phyloP scores from a whole-genome alignment of 2,113 vertebrate species.

The Rhipidura dahli region DNA sequence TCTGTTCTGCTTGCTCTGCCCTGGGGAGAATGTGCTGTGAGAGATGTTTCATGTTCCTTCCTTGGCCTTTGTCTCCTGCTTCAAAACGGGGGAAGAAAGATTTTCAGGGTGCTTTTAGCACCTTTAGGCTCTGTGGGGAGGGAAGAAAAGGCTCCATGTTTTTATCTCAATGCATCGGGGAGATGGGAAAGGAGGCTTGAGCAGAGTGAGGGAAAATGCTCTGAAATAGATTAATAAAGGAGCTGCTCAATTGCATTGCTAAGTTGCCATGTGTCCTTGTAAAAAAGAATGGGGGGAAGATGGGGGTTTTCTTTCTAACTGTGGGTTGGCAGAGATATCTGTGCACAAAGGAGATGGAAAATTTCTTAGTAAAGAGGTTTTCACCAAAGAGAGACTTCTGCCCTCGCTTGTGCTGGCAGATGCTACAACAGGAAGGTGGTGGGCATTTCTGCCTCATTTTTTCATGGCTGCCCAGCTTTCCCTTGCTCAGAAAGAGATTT shows the following conservation, averaged over 20 bases:
- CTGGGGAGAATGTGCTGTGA: not conserved
- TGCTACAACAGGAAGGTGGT: not conserved
- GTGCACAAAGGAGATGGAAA: not conserved
- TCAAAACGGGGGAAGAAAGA: not conserved
- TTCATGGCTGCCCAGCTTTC: not conserved
- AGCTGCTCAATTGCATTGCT: not conserved
- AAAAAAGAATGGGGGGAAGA: not conserved
- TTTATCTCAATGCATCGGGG: rapidly evolving
- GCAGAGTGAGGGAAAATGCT: not conserved
- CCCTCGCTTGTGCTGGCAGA: not conserved
- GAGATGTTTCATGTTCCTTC: not conserved
- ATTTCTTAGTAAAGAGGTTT: not conserved
- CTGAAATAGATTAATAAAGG: not conserved
- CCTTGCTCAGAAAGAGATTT: not conserved
- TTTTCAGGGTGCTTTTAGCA: not conserved
- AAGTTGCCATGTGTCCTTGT: not conserved
- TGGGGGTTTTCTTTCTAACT: not conserved
- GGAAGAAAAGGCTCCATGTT: not conserved
- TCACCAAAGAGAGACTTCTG: not conserved
- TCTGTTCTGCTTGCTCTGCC: not conserved
- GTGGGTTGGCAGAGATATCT: not conserved
- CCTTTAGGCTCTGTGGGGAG: rapidly evolving
- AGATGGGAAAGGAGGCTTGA: not conserved
- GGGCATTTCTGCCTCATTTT: not conserved
- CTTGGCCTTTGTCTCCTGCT: not conserved